Evolutionary conservation across 1,140 invertebrate species (phyloP).

Genomic region (Chelonus insularis): DNA sequence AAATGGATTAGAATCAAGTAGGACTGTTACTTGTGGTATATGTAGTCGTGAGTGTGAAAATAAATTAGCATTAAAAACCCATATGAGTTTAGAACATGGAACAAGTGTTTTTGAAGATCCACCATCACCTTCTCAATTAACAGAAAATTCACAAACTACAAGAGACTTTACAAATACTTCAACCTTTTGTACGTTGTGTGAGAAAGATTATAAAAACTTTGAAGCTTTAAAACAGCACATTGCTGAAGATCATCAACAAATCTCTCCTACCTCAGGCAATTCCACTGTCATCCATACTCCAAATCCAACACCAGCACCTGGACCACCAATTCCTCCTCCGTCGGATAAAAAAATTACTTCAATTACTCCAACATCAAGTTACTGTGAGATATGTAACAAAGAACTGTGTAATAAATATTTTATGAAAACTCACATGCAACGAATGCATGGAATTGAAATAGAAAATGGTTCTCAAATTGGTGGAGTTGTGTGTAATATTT

Average conservation of each 20-base stretch:
- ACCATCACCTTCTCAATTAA: conserved; percentile 24
- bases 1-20: conserved; percentile 71
- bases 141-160: conserved; percentile 11
- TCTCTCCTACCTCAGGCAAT: conserved; percentile 32
- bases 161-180: conserved; percentile 8
- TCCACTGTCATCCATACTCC: conserved; percentile 6
- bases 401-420: conserved; percentile 99
- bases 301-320: conserved; percentile 33
- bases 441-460: conserved; percentile 98
- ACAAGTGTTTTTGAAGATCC: conserved; percentile 39
- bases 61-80: conserved; percentile 62
- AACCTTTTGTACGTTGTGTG: conserved; percentile 61
- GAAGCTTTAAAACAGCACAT: conserved; percentile 66
- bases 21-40: conserved; percentile 63
- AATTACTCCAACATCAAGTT: conserved; percentile 77
- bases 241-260: conserved; percentile 60
- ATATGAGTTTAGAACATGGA: conserved; percentile 67
- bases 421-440: conserved; percentile 99
- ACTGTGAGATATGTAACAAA: conserved; percentile 99
- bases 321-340: conserved; percentile 27
- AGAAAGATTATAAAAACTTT: conserved; percentile 62
- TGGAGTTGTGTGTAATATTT: conserved; percentile 94
- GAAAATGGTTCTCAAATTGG: conserved; percentile 89
- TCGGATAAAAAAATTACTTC: conserved; percentile 45
- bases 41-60: conserved; percentile 68